Evolutionary conservation across 2,888 invertebrate species (phyloP), one percentile per base, ranked within the genome.

Genomic region (Dasypogon diadema): DNA sequence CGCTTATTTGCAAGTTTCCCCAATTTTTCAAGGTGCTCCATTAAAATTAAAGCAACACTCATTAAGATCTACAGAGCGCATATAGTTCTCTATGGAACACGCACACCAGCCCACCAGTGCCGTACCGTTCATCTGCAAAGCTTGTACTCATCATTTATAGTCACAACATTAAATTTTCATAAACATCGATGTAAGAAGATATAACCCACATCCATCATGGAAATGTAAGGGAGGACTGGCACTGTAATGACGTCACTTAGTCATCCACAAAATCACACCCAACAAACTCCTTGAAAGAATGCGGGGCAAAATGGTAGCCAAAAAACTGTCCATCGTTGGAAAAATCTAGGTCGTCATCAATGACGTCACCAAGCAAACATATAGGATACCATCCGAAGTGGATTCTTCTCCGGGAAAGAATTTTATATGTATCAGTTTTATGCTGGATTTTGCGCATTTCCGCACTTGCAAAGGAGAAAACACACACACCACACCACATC

Each of bases 391-490:
- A 16, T 2, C 18, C 3, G 16, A 58, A 10, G 14, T 16, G 30
- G 24, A 55, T 16, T 58, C 30, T 26, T 30, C 30, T 34, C 58
- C n/a, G 8, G 8, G 56, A 56, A 30, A 30, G 12, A 58, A 22
- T 26, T 42, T 42, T 42, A 12, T 22, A 46, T 42, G 65, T 65
- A 22, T 65, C 22, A 6, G 65, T 65, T 65, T 10, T 60, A 2
- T 24, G 2, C 8, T 5, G 55, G 68, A 70, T 70, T 70, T 70
- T 70, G 68, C 68, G 68, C 68, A 70, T 51, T 70, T 70, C 51
- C 68, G 30, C 34, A 34, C 34, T 34, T 30, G 12, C n/a, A 14
- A 16, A 14, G 34, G 30, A 3, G 16, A 18, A 34, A 14, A 14
- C 30, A 60, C 24, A 26, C 56, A 14, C n/a, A 48, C 48, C n/a